Conservation (phyloP, 2,888 invertebrate species). For the Oscheius sp. region DNA sequence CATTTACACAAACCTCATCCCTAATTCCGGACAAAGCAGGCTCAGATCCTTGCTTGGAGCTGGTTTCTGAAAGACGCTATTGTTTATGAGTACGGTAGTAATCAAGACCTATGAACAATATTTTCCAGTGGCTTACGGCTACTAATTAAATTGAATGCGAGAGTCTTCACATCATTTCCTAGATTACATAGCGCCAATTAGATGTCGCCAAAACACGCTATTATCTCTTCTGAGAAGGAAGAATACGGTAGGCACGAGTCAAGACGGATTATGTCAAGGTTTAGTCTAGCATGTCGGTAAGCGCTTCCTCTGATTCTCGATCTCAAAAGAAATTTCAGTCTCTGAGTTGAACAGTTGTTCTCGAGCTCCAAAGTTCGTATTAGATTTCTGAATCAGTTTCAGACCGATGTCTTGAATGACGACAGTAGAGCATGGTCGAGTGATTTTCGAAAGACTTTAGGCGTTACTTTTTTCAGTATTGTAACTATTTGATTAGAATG, state of each 20-base stretch:
- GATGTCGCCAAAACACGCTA: slow-evolving; percentile 34
- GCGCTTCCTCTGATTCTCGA: background rate
- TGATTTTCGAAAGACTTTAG: too few species aligned
- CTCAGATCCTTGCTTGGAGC: slow-evolving; percentile 10
- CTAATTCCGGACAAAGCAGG: slow-evolving; percentile 9
- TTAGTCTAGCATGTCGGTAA: background rate
- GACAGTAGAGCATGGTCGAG: too few species aligned
- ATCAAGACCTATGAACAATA: slow-evolving; percentile 24
- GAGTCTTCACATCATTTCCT: slow-evolving; percentile 34
- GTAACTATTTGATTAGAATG: background rate
- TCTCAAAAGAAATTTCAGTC: background rate
- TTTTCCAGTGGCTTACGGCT: slow-evolving; percentile 33
- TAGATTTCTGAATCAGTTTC: too few species aligned
- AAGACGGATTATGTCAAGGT: slow-evolving; percentile 2
- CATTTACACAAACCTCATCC: background rate
- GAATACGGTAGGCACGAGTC: slow-evolving; percentile 24
- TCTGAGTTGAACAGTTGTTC: too few species aligned
- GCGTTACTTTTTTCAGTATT: background rate
- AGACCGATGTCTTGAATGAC: too few species aligned
- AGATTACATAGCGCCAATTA: slow-evolving; percentile 34
- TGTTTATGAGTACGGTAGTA: slow-evolving; percentile 24
- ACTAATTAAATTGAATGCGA: slow-evolving; percentile 33
- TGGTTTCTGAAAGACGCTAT: slow-evolving; percentile 24
- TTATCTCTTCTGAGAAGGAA: slow-evolving; percentile 14
- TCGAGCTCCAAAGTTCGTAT: too few species aligned